Evolutionary conservation across 1,140 invertebrate genomes (phyloP).

Genomic region (Periplaneta americana): DNA sequence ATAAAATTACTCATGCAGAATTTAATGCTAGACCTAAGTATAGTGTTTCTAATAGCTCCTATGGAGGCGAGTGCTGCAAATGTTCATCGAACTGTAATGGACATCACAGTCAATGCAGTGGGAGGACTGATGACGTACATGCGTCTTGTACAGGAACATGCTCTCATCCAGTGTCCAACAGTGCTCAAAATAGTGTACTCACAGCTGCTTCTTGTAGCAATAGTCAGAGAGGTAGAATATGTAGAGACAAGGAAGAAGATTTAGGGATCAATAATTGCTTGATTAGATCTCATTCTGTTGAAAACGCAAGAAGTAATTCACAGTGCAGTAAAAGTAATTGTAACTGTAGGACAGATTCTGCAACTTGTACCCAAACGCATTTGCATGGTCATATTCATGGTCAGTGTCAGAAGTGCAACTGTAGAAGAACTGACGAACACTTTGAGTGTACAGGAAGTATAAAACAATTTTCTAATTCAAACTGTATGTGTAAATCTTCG

Average conservation of each 20-base stretch:
- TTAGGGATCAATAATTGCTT: not conserved
- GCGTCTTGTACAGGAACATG: not conserved
- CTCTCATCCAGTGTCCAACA: not conserved
- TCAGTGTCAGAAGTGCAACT: not conserved
- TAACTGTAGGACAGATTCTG: not conserved
- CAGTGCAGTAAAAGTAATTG: not conserved
- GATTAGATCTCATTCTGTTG: not conserved
- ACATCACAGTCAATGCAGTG: not conserved
- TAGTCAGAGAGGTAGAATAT: not conserved
- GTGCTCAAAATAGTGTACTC: not conserved
- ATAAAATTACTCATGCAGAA: not conserved
- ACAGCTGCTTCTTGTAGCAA: not conserved
- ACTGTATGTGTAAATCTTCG: not conserved
- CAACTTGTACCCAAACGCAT: not conserved
- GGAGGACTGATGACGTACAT: not conserved
- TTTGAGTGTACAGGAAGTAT: not conserved
- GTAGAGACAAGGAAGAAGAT: not conserved
- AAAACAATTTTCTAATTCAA: not conserved
- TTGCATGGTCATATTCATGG: not conserved
- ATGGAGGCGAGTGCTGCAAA: not conserved
- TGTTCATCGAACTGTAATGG: too few relatives aligned
- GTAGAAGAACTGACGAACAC: not conserved
- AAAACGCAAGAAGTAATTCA: not conserved
- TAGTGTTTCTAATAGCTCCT: not conserved
- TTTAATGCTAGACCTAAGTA: not conserved